Percentiles rank a stretch among this genome's conserved stretches.
Conservation (phyloP, 2,888 invertebrate species). For the Teinopalpus imperialis region DNA sequence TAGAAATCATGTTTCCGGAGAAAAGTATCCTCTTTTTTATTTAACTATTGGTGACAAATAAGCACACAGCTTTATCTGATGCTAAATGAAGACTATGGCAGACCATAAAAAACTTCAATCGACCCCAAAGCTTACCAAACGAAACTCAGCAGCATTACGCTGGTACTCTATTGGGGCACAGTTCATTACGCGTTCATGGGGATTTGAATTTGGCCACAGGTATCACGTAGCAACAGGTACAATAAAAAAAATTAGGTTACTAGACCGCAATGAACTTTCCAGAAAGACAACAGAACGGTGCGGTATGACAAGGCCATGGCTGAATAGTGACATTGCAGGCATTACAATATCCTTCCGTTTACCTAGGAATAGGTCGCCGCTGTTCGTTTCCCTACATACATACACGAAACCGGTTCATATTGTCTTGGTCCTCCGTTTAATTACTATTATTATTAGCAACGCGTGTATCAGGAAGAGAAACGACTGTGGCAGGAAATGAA, state of each 20-base stretch:
- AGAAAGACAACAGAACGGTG: neutral
- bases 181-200: no score
- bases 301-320: constrained; percentile 6
- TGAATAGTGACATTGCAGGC: neutral
- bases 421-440: neutral
- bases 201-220: no score
- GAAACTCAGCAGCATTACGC: no score
- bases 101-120: no score
- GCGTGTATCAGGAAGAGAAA: constrained; percentile 12
- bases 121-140: no score
- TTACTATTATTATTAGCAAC: constrained; percentile 1
- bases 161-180: no score
- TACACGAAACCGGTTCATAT: constrained; percentile 7
- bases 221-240: no score
- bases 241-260: neutral
- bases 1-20: no score
- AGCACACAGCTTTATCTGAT: no score
- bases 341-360: constrained; percentile 21
- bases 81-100: no score
- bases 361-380: constrained; percentile 1
- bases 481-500: constrained; percentile 17
- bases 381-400: constrained; percentile 9
- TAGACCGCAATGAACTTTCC: neutral
- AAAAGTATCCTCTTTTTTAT: no score
- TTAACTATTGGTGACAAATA: no score